Percentiles rank a stretch among this genome's conserved stretches.
Conservation (phyloP, 1,140 invertebrate species). For the Ceratosolen solmsi region DNA sequence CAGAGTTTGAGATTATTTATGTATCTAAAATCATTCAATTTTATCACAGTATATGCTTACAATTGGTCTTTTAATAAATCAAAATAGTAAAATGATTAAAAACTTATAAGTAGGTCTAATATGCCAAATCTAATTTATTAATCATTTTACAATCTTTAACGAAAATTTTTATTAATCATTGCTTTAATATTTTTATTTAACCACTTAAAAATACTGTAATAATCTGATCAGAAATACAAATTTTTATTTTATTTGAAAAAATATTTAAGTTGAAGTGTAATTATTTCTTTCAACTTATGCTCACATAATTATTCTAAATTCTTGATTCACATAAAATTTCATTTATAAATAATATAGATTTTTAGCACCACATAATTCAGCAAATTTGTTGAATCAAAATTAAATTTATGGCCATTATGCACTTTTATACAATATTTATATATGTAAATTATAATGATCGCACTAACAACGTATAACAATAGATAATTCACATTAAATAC, state of each 20-base stretch:
- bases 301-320: background rate
- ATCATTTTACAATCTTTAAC: conserved; percentile 14
- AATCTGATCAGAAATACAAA: background rate
- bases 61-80: conserved; percentile 1
- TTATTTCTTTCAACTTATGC: conserved; percentile 1
- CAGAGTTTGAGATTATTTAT: conserved; percentile 1
- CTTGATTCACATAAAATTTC: background rate
- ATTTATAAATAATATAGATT: conserved; percentile 26
- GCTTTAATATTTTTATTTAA: conserved; percentile 10
- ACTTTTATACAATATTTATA: conserved; percentile 25
- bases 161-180: conserved; percentile 25
- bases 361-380: conserved; percentile 48
- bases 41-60: conserved; percentile 45
- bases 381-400: conserved; percentile 28
- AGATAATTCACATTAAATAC: conserved; percentile 50
- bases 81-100: background rate
- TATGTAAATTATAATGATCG: conserved; percentile 44
- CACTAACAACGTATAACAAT: conserved; percentile 45
- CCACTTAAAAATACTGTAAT: conserved; percentile 8
- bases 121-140: conserved; percentile 10
- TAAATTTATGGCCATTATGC: conserved; percentile 36
- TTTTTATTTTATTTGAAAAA: background rate
- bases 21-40: conserved; percentile 28
- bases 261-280: background rate
- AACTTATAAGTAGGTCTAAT: background rate